These are phyloP conservation scores for Irena cyanogastra DNA, from an alignment of 2,113 vertebrate genomes.

Conservation along the genomic window DNA sequence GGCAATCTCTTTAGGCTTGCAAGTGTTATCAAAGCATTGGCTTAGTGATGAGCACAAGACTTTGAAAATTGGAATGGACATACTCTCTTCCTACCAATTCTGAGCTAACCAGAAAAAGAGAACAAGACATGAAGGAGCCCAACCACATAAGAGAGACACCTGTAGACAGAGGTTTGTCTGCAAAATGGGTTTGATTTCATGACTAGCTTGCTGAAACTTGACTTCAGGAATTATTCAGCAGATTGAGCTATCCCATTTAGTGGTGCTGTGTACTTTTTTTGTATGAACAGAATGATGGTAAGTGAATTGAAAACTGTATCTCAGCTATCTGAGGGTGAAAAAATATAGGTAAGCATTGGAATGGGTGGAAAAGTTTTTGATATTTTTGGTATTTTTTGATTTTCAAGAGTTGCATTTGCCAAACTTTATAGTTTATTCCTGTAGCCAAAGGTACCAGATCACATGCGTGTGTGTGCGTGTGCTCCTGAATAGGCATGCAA, in stretches of 20 bases:
- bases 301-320: not conserved
- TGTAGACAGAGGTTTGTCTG: not conserved
- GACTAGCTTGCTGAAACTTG: not conserved
- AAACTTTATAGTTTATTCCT: not conserved
- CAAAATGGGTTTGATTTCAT: not conserved
- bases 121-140: not conserved
- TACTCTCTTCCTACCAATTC: not conserved
- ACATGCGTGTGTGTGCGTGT: not conserved
- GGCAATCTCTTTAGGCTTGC: not conserved
- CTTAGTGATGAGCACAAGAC: not conserved
- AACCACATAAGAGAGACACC: not conserved
- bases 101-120: not conserved
- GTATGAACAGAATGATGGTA: not conserved
- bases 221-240: not conserved
- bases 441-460: not conserved
- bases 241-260: not conserved
- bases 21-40: not conserved
- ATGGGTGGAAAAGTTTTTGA: not conserved
- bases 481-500: accelerated
- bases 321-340: not conserved
- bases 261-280: not conserved
- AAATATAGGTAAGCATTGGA: not conserved
- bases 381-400: not conserved
- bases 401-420: not conserved
- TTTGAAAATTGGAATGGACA: not conserved